Evolutionary conservation across 2,888 invertebrate genomes (phyloP).

Genomic region (Synanthedon tipuliformis): DNA sequence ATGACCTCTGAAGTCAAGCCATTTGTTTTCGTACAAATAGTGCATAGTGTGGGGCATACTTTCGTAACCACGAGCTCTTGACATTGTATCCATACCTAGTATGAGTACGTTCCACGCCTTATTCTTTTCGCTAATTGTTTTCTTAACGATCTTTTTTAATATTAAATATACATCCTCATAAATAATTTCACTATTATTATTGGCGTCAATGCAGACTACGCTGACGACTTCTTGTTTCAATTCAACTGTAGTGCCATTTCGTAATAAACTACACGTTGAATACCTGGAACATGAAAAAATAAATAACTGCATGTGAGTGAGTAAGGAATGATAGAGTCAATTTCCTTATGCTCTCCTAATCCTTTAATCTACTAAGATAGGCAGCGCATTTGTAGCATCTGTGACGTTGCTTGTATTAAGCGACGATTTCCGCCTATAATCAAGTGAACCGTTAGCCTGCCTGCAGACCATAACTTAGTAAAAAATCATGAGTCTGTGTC

Average conservation of each 20-base stretch:
- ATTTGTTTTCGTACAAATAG: constrained; percentile 74
- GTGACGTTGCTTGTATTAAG: too few relatives aligned
- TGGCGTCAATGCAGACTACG: constrained; percentile 20
- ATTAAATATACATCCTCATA: constrained; percentile 33
- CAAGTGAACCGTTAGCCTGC: too few relatives aligned
- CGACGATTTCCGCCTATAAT: too few relatives aligned
- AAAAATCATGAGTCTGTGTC: too few relatives aligned
- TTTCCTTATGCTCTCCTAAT: too few relatives aligned
- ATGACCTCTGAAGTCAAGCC: constrained; percentile 80
- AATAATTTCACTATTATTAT: constrained; percentile 7
- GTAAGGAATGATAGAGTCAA: too few relatives aligned
- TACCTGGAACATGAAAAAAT: constrained; percentile 19
- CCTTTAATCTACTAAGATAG: too few relatives aligned
- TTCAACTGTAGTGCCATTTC: constrained; percentile 16
- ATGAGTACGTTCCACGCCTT: constrained; percentile 72
- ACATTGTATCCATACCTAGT: constrained; percentile 86
- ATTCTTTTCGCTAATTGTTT: not conserved
- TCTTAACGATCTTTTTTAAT: constrained; percentile 18
- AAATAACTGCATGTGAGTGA: too few relatives aligned
- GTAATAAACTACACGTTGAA: constrained; percentile 22
- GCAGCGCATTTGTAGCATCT: too few relatives aligned
- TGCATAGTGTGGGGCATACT: constrained; percentile 79
- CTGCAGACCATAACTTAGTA: too few relatives aligned
- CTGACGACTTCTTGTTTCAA: constrained; percentile 28
- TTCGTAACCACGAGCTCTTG: constrained; percentile 78